Evolutionary conservation across 2,113 vertebrate species (phyloP), one percentile per base, ranked within the genome.

Genomic region (Pachycephala philippinensis): DNA sequence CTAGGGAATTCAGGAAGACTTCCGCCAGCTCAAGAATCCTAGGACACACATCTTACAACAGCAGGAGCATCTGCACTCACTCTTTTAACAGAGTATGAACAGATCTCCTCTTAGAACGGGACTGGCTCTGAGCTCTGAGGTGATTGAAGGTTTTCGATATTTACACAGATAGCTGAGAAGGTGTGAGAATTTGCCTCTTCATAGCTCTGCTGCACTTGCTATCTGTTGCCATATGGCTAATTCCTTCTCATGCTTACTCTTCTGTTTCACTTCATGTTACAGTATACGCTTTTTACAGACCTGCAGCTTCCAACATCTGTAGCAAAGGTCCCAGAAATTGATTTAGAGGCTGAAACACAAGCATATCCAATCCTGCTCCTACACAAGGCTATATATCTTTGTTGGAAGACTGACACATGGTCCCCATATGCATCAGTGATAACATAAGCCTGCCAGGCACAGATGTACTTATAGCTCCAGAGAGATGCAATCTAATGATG

Each of bases 281-380:
- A 91, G 83, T 87, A 75, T 35, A 69, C 88, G 93, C 88, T 93
- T 96, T 95, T 95, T 92, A 97, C 89, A 96, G 91, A 96, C 80
- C 90, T 90, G 80, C 35, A 97, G 95, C 87, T 95, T 96, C 84
- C 91, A 97, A 96, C 97, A 97, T 97, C 96, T 98, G 97, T 95
- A 97, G 91, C 77, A 95, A 96, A 94, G 74, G 95, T 82, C 92
- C 87, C 86, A 92, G 92, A 96, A 97, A 96, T 80, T 98, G 97
- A 98, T 98, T 98, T 98, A 98, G 96, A 97, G 90, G 70, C 93
- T 98, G 96, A 95, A 98, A 97, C 95, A 95, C 93, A 97, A 97
- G 95, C 87, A 94, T 97, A 95, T 91, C 95, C 94, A 97, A 93
- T 88, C 94, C 89, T 94, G 79, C 89, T 74, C 68, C 94, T 80